These are phyloP conservation scores for Zaprionus lachaisei DNA, from an alignment of 1,140 invertebrate genomes.

Conservation along the genomic window DNA sequence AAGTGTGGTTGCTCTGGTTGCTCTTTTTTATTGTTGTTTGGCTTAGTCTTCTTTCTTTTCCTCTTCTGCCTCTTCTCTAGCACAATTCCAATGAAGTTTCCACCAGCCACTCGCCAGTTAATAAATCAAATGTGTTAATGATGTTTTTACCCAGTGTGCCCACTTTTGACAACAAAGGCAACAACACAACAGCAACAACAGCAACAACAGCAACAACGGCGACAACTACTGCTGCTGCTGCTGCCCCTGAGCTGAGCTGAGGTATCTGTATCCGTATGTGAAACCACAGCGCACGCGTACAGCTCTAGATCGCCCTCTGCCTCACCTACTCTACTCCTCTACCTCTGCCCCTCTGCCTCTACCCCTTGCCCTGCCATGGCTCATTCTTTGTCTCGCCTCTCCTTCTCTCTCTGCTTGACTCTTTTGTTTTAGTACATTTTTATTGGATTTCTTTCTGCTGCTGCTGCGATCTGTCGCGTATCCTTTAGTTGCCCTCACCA, in stretches of 20 bases:
- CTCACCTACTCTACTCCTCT: neutral
- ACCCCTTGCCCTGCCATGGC: neutral
- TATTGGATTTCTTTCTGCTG: slow-evolving; percentile 59
- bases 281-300: slow-evolving; percentile 28
- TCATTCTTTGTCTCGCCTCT: neutral
- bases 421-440: slow-evolving; percentile 67
- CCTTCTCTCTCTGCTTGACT: slow-evolving; percentile 6
- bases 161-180: slow-evolving; percentile 77
- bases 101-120: slow-evolving; percentile 71
- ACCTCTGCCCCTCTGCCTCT: slow-evolving; percentile 10
- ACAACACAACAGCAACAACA: slow-evolving; percentile 37
- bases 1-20: slow-evolving; percentile 48
- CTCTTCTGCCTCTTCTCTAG: slow-evolving; percentile 16
- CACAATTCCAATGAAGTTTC: slow-evolving; percentile 67
- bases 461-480: slow-evolving; percentile 48
- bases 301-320: slow-evolving; percentile 1
- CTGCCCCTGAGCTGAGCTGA: slow-evolving; percentile 16
- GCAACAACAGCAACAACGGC: slow-evolving; percentile 17
- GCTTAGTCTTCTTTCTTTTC: slow-evolving; percentile 36
- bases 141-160: slow-evolving; percentile 83
- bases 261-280: slow-evolving; percentile 23
- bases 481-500: slow-evolving; percentile 30
- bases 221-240: slow-evolving; percentile 31
- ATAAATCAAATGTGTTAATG: slow-evolving; percentile 85
- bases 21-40: slow-evolving; percentile 33